Conservation (phyloP, 2,113 vertebrate species). For the Struthidea cinerea region DNA sequence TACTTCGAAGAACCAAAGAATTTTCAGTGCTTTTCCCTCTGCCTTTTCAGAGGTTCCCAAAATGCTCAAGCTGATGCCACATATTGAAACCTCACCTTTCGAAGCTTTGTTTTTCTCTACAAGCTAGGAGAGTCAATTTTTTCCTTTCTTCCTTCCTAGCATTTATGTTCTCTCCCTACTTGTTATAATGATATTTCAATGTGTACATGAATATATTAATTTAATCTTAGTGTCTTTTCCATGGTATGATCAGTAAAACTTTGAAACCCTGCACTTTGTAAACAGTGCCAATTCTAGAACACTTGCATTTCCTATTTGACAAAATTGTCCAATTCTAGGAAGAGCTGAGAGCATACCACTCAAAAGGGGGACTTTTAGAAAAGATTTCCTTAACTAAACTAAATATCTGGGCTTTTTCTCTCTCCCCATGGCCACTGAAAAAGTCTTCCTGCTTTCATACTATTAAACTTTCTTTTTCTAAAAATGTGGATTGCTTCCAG, state of each 20-base stretch:
- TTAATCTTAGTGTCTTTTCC: background rate
- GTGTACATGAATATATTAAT: background rate
- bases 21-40: background rate
- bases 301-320: background rate
- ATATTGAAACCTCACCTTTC: background rate
- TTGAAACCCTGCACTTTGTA: background rate
- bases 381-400: background rate
- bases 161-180: background rate
- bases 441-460: background rate
- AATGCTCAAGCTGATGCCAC: fast-evolving
- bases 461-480: background rate
- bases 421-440: background rate
- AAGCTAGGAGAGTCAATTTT: background rate
- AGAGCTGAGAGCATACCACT: background rate
- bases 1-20: background rate
- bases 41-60: background rate
- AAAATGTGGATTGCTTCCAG: background rate
- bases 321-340: background rate
- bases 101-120: background rate
- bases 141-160: background rate
- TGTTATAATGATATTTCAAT: background rate
- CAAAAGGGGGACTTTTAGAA: background rate
- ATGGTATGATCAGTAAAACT: background rate
- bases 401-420: background rate
- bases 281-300: background rate